Base-by-base conservation (phyloP, 2,113 vertebrate species). In the Ophiodon elongatus region DNA sequence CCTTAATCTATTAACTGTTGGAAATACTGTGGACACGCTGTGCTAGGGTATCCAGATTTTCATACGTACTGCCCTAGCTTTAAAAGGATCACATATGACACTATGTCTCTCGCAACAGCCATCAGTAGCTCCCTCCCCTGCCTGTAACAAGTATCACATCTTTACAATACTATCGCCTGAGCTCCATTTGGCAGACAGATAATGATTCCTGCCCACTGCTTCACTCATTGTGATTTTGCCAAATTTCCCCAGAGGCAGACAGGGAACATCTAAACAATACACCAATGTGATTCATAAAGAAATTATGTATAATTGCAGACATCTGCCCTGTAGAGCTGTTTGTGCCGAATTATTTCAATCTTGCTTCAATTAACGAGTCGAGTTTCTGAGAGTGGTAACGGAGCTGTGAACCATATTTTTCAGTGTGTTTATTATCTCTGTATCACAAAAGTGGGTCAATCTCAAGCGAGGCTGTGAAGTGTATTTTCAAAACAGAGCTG, bases 361-460 rank as follows among this genome's bases (percentile, higher is more conserved):
- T 83, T 88, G 50, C 83, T 76, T 56, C 52, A 72, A 37, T 79
- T 78, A 81, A 65, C 27, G 73, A 59, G 66, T 73, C 66, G 39
- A 73, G 6, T 72, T 35, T 69, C 72, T 69, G 50, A 85, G 57
- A 75, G 73, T 69, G 73, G 71, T 74, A 50, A 45, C 66, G 63
- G 83, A 79, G 77, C 57, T 73, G 70, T 29, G 35, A 80, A 47
- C 5, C 59, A 25, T 73, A 57, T 76, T 84, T 11, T 82, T 81
- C 29, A 73, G 19, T 2, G 39, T 70, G 76, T 89, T 87, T 92
- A 80, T 89, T 85, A 73, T 92, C 84, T 83, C 68, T 66, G 70
- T 37, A 57, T 82, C 72, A 70, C 21, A 76, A 83, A 92, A 90
- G 80, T 90, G 91, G 89, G 90, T 88, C 84, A 90, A 81, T 81